Conservation (phyloP, 2,113 vertebrate species). For the Ctenodactylus gundi region DNA sequence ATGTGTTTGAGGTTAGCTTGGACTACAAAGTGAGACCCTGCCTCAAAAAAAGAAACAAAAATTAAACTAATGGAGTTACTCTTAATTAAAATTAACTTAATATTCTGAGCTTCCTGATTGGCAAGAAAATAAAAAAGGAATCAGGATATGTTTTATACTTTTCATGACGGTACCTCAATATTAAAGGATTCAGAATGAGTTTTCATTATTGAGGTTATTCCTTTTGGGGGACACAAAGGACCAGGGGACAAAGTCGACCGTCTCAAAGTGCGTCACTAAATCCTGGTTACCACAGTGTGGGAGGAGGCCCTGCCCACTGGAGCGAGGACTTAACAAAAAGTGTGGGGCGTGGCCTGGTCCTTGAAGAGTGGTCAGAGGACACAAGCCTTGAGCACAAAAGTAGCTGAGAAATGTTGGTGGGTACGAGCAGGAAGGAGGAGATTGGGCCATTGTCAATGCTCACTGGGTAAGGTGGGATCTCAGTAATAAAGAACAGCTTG, state of each 20-base stretch:
- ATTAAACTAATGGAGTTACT: constrained; percentile 15
- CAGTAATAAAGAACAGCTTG: neutral
- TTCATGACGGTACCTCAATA: neutral
- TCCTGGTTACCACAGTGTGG: neutral
- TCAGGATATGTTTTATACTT: neutral
- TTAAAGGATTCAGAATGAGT: neutral
- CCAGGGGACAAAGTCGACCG: neutral
- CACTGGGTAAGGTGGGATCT: neutral
- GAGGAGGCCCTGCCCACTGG: neutral
- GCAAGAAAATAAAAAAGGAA: neutral
- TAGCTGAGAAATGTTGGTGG: neutral
- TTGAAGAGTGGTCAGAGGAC: neutral
- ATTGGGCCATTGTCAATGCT: neutral
- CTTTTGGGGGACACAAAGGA: neutral
- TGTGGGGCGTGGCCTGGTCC: neutral
- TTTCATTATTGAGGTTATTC: neutral
- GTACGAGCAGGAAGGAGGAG: neutral
- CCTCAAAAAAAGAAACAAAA: too few species aligned
- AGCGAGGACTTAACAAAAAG: neutral
- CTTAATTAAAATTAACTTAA: constrained; percentile 25
- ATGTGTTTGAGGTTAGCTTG: too few species aligned
- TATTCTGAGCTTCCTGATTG: constrained; percentile 31
- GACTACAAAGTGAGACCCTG: too few species aligned
- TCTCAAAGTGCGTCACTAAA: neutral
- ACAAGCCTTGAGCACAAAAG: neutral